A percentile compares a stretch with the other conserved stretches of the same genome.
These are phyloP conservation scores for Trilocha varians DNA, from an alignment of 2,888 invertebrate genomes.

Conservation along the genomic window DNA sequence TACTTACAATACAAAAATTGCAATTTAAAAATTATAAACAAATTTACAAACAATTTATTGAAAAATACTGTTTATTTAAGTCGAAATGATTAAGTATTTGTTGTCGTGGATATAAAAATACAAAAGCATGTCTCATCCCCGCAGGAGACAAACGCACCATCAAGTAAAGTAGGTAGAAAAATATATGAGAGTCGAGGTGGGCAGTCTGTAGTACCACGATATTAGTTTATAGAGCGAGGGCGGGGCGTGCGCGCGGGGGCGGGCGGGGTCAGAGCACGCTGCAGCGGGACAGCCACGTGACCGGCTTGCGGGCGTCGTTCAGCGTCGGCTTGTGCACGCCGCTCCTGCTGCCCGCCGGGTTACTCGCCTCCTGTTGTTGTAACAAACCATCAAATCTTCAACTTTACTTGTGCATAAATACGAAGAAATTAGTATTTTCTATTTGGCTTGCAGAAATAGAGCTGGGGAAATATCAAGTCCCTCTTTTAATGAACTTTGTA, in stretches of 20 bases:
- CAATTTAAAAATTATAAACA: constrained; percentile 43
- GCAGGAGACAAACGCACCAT: constrained; percentile 45
- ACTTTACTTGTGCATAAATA: too few relatives aligned
- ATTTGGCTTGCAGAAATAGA: too few relatives aligned
- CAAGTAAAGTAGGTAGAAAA: constrained; percentile 56
- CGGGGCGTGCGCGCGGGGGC: constrained; percentile 19
- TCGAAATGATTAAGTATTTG: constrained; percentile 33
- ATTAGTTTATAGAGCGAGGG: constrained; percentile 15
- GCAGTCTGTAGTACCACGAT: constrained; percentile 18
- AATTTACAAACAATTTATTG: constrained; percentile 49
- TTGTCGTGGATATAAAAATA: constrained; percentile 66
- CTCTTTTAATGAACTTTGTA: too few relatives aligned
- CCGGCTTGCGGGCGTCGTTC: constrained; percentile 85
- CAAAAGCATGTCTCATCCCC: constrained; percentile 65
- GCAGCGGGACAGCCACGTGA: constrained; percentile 91
- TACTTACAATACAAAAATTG: constrained; percentile 45
- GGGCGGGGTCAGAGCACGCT: constrained; percentile 83
- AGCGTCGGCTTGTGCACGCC: constrained; percentile 85
- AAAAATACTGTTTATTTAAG: constrained; percentile 54
- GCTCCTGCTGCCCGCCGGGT: constrained; percentile 83
- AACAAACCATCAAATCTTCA: constrained; percentile 1
- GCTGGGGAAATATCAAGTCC: too few relatives aligned
- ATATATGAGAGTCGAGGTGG: constrained; percentile 57
- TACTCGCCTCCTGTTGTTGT: constrained; percentile 84
- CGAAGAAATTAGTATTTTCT: too few relatives aligned